These are phyloP conservation scores for Kryphioiulus occultus DNA, from an alignment of 2,888 invertebrate genomes.

Conservation along the genomic window DNA sequence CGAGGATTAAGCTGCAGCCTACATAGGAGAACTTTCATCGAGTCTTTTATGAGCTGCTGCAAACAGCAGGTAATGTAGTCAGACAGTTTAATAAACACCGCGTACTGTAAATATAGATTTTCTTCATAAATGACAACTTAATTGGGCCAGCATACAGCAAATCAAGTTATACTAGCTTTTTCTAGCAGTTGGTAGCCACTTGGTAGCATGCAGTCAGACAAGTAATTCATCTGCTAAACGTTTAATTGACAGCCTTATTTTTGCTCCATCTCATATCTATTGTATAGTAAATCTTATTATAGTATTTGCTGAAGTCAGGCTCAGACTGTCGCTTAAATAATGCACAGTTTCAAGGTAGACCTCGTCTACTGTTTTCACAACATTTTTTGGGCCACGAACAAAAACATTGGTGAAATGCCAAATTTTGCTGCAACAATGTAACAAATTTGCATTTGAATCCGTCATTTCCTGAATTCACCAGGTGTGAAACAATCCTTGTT, in stretches of 20 bases:
- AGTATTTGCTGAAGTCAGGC: too few species aligned
- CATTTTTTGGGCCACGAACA: neutral
- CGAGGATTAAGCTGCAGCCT: neutral
- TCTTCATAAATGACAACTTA: neutral
- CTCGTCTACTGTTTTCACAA: too few species aligned
- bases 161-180: neutral
- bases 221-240: neutral
- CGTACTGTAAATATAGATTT: neutral
- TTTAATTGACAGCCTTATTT: too few species aligned
- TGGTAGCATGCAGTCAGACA: neutral
- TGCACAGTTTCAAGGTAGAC: too few species aligned
- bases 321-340: too few species aligned
- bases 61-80: slow-evolving; percentile 5
- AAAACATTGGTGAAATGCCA: neutral
- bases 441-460: neutral
- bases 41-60: neutral
- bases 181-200: slow-evolving; percentile 11
- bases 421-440: neutral
- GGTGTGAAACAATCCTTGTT: neutral
- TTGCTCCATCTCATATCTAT: too few species aligned
- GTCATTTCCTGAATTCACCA: slow-evolving; percentile 12
- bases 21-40: neutral
- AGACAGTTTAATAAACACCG: neutral
- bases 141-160: neutral
- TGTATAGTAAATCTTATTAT: too few species aligned